These are phyloP conservation scores for cattle (Bos taurus) DNA, from an alignment of 2,113 vertebrate species.

Conservation along the genomic window DNA sequence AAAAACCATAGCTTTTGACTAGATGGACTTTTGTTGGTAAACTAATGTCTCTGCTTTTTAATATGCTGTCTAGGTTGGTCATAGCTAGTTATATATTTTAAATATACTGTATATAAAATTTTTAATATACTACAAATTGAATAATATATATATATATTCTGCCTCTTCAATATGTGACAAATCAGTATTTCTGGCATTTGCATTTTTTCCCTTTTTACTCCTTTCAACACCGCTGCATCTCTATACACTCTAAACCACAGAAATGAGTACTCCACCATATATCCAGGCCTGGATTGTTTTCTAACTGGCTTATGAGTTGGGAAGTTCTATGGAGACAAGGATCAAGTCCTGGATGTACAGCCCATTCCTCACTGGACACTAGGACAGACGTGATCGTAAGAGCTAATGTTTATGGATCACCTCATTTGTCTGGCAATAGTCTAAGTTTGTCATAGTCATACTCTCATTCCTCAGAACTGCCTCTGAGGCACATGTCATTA, in stretches of 20 bases:
- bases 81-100: background rate
- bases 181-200: background rate
- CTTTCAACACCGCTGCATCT: background rate
- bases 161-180: background rate
- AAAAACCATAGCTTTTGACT: background rate
- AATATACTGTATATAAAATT: background rate
- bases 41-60: background rate
- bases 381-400: background rate
- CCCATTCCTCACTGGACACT: background rate
- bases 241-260: background rate
- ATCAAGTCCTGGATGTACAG: background rate
- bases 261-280: background rate
- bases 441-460: background rate
- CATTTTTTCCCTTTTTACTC: background rate
- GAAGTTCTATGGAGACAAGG: background rate
- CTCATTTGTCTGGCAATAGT: background rate
- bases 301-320: background rate
- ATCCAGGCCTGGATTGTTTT: background rate
- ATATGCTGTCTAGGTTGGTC: background rate
- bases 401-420: background rate
- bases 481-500: background rate
- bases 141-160: background rate
- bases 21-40: background rate
- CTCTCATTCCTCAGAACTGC: background rate
- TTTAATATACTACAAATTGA: background rate